A percentile compares a stretch with the other conserved stretches of the same genome.
Evolutionary conservation across 92 coral and sea anemone species (phyloP).

Genomic region (Parazoanthus darwini): DNA sequence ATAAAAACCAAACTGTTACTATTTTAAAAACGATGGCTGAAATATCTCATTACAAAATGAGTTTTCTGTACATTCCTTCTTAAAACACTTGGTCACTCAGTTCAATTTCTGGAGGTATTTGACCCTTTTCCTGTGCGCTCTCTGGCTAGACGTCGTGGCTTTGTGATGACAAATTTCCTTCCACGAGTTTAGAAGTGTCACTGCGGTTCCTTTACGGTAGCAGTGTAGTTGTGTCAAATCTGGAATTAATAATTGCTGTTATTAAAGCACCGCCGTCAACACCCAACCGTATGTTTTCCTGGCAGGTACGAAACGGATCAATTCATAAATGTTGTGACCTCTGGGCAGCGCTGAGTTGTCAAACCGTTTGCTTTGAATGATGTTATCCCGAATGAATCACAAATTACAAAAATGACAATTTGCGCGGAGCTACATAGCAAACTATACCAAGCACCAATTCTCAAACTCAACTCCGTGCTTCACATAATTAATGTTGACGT

Average conservation of each 20-base stretch:
- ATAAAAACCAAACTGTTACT: not conserved
- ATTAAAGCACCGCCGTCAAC: slow-evolving; percentile 36
- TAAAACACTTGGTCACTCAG: not conserved
- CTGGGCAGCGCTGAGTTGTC: slow-evolving; percentile 33
- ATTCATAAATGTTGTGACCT: slow-evolving; percentile 24
- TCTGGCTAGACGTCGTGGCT: slow-evolving; percentile 21
- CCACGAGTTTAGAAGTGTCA: slow-evolving; percentile 24
- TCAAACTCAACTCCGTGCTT: too few species aligned
- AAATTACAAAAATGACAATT: too few species aligned
- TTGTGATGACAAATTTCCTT: slow-evolving; percentile 42
- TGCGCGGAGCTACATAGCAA: too few species aligned
- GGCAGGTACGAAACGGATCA: slow-evolving; percentile 37
- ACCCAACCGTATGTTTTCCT: not conserved
- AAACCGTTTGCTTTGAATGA: slow-evolving; percentile 7
- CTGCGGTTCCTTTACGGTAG: slow-evolving; percentile 59
- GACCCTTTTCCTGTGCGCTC: slow-evolving; percentile 30
- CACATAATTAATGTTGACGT: too few species aligned
- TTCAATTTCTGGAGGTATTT: slow-evolving; percentile 1
- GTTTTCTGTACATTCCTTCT: slow-evolving; percentile 3
- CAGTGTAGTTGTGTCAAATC: slow-evolving; percentile 39
- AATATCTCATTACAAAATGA: not conserved
- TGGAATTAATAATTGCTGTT: slow-evolving; percentile 47
- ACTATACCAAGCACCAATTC: too few species aligned
- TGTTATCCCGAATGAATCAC: not conserved
- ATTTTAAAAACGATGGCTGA: not conserved